Evolutionary conservation across 53 echinoderm and acorn worm genomes (phyloP).

Genomic region (Apostichopus leukothele): DNA sequence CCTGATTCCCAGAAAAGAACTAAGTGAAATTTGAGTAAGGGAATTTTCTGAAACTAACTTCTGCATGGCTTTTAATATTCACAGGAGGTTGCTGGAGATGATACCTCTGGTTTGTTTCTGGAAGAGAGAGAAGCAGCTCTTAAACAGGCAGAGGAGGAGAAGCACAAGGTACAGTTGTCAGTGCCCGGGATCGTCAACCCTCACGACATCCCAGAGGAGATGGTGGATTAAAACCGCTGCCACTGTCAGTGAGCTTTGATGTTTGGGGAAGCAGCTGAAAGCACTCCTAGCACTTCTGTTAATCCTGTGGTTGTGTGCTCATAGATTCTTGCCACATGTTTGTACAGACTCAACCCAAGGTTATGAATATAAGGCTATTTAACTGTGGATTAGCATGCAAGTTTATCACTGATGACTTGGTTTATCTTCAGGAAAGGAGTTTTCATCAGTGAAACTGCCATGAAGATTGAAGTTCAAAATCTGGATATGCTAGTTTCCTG

Average conservation of each 20-base stretch:
- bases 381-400: too few species aligned
- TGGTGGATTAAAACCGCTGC: slow-evolving; percentile 73
- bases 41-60: too few species aligned
- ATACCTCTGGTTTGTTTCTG: slow-evolving; percentile 79
- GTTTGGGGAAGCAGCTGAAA: background rate
- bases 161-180: slow-evolving; percentile 91
- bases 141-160: slow-evolving; percentile 90
- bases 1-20: too few species aligned
- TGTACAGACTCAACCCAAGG: background rate
- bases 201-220: slow-evolving; percentile 98
- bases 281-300: background rate
- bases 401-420: too few species aligned
- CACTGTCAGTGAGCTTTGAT: background rate
- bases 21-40: too few species aligned
- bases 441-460: too few species aligned
- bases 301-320: background rate
- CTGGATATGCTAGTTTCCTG: too few species aligned
- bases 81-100: slow-evolving; percentile 96
- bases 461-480: too few species aligned
- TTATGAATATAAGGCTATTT: too few species aligned
- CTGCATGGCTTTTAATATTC: background rate
- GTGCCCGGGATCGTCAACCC: slow-evolving; percentile 98
- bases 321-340: background rate
- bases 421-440: too few species aligned
- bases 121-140: slow-evolving; percentile 90